Conservation (phyloP, 2,888 invertebrate genomes). For the Frankliniella fusca region DNA sequence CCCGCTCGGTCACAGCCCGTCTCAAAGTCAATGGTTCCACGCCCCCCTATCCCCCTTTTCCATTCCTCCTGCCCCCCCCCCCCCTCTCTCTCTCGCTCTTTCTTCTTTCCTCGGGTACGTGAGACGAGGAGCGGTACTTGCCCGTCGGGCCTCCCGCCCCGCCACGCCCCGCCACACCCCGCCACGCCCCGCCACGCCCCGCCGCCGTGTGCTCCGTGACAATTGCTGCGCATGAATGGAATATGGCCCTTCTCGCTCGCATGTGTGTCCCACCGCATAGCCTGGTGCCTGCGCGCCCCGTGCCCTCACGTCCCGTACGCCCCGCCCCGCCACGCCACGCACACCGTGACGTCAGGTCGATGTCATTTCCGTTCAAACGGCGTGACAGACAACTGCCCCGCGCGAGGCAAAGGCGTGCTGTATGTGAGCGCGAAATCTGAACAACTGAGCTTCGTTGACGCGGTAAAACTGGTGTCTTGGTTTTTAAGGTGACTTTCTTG, state of each 20-base stretch:
- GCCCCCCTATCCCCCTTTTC: neutral
- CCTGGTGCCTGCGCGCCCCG: neutral
- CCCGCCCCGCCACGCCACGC: neutral
- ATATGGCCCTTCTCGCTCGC: conserved; percentile 14
- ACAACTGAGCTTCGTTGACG: no score
- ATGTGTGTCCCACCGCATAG: neutral
- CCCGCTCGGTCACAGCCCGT: no score
- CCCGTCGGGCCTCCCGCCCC: neutral
- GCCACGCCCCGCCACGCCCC: neutral
- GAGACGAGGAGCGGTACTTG: neutral
- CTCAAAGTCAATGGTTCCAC: no score
- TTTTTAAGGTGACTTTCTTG: no score
- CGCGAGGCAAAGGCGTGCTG: no score
- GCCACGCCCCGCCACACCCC: neutral
- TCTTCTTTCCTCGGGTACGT: neutral
- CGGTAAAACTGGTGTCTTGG: no score
- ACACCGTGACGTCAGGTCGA: neutral
- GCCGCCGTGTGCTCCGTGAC: conserved; percentile 10
- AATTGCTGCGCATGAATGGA: conserved; percentile 23
- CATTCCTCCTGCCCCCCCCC: neutral
- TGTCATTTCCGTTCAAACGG: conserved; percentile 8
- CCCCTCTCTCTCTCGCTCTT: neutral
- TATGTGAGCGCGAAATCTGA: no score
- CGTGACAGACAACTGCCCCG: neutral
- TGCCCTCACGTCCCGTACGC: neutral